Conservation (phyloP, 2,888 invertebrate species). For the Ophion slaviceki region DNA sequence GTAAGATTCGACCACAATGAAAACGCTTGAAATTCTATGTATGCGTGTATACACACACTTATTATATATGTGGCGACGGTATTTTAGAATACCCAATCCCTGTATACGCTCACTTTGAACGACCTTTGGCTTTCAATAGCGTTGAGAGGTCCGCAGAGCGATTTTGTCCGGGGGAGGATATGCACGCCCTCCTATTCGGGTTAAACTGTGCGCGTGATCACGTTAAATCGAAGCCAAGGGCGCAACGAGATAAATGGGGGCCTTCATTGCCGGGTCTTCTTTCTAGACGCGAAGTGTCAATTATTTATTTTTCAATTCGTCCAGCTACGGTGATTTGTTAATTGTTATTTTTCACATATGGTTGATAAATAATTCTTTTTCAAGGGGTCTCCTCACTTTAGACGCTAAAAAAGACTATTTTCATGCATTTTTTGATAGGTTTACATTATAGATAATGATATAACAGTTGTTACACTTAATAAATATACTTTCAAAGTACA, state of each 20-base stretch:
- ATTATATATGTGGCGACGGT: conserved; percentile 7
- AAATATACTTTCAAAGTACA: too few relatives aligned
- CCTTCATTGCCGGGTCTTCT: conserved; percentile 10
- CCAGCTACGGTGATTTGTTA: background rate
- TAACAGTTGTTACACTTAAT: too few relatives aligned
- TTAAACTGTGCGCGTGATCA: conserved; percentile 65
- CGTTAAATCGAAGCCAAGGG: conserved; percentile 55
- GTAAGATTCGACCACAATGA: conserved; percentile 64
- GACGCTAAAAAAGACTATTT: too few relatives aligned
- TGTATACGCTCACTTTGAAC: conserved; percentile 19
- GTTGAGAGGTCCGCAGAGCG: conserved; percentile 48
- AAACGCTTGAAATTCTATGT: conserved; percentile 51
- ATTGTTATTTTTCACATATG: background rate
- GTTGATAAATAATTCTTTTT: background rate
- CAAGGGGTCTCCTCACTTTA: too few relatives aligned
- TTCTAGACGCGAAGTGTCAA: background rate
- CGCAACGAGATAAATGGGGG: conserved; percentile 26
- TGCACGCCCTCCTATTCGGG: conserved; percentile 42
- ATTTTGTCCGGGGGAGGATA: conserved; percentile 34
- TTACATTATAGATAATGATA: too few relatives aligned
- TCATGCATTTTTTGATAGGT: too few relatives aligned
- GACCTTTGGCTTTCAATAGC: conserved; percentile 57
- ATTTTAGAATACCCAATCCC: conserved; percentile 12
- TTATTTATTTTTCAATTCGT: conserved; percentile 7
- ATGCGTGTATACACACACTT: conserved; percentile 19